Conservation (phyloP, 1,140 invertebrate species). For the Agraylea sexmaculata region DNA sequence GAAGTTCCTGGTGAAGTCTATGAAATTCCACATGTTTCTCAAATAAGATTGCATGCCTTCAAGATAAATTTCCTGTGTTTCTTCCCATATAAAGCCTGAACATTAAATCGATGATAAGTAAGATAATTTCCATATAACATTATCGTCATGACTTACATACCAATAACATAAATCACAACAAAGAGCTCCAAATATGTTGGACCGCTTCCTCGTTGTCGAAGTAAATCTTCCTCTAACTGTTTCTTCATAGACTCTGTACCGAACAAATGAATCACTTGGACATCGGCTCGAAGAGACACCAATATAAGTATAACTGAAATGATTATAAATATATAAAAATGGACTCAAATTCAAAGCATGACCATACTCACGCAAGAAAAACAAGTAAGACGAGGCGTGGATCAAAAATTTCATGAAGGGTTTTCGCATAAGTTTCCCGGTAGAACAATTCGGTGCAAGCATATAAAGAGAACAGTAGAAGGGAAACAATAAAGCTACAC, state of each 20-base stretch:
- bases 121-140: constrained; percentile 2
- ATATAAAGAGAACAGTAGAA: constrained; percentile 76
- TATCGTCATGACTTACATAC: constrained; percentile 39
- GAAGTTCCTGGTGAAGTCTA: constrained; percentile 83
- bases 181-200: constrained; percentile 67
- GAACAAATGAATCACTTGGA: constrained; percentile 57
- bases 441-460: constrained; percentile 60
- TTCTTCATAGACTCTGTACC: constrained; percentile 52
- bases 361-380: constrained; percentile 68
- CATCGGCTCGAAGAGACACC: constrained; percentile 75
- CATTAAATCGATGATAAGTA: too few species aligned
- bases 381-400: constrained; percentile 83
- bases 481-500: constrained; percentile 72
- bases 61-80: constrained; percentile 77
- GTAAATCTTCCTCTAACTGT: constrained; percentile 44
- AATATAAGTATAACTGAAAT: constrained; percentile 69
- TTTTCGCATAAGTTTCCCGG: constrained; percentile 69
- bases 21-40: constrained; percentile 91
- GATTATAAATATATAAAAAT: constrained; percentile 7
- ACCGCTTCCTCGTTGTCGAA: constrained; percentile 61
- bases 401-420: constrained; percentile 93
- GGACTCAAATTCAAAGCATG: neutral
- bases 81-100: constrained; percentile 81
- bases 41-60: constrained; percentile 76
- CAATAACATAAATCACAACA: constrained; percentile 65